Conservation (phyloP, 2,888 invertebrate genomes). For the Synergus gifuensis region DNA sequence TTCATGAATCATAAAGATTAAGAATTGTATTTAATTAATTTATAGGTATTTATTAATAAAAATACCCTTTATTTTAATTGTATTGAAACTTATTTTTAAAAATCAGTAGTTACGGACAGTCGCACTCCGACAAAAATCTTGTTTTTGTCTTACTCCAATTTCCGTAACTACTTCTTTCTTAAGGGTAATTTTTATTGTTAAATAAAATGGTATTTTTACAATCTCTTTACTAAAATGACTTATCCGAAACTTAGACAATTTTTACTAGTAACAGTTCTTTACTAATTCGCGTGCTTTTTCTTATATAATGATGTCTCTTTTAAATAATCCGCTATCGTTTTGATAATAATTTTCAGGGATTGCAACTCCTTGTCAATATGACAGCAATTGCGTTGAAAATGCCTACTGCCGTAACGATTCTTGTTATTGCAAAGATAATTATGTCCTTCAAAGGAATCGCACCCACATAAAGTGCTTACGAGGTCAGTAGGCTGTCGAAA, state of each 20-base stretch:
- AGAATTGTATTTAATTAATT: too few species aligned
- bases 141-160: background rate
- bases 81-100: background rate
- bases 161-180: too few species aligned
- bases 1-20: too few species aligned
- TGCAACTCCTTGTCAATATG: conserved; percentile 16
- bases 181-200: too few species aligned
- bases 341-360: conserved; percentile 35
- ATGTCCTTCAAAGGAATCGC: conserved; percentile 38
- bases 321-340: background rate
- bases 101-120: background rate
- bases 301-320: background rate
- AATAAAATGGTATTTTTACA: too few species aligned
- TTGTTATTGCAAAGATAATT: conserved; percentile 30
- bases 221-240: too few species aligned
- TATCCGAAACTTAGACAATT: too few species aligned
- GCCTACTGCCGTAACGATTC: conserved; percentile 1
- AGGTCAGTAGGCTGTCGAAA: conserved; percentile 29
- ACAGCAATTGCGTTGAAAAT: conserved; percentile 39
- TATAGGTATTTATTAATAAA: too few species aligned
- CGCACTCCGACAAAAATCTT: background rate
- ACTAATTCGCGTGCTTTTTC: background rate
- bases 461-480: conserved; percentile 36
- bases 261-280: too few species aligned
- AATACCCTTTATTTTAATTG: background rate